Conservation (phyloP, 2,113 vertebrate genomes). For the Balaeniceps rex region DNA sequence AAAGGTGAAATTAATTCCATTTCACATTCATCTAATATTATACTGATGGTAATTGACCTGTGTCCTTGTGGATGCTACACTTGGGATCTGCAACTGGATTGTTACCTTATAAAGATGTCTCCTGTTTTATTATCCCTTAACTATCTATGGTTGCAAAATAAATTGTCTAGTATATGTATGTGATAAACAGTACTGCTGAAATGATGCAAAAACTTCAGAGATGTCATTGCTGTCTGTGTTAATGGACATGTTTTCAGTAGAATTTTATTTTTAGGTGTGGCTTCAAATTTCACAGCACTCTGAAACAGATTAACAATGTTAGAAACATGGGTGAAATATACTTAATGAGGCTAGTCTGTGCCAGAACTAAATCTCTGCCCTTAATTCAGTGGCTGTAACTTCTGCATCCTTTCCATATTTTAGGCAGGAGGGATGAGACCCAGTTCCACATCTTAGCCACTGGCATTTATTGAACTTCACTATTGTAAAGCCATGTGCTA, state of each 20-base stretch:
- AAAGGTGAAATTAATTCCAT: conserved; percentile 50
- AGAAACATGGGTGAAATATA: conserved; percentile 40
- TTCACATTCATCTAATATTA: conserved; percentile 31
- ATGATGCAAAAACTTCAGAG: conserved; percentile 35
- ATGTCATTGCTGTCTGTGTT: background rate
- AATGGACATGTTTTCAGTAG: conserved; percentile 15
- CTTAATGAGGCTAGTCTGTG: conserved; percentile 41
- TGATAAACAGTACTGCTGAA: conserved; percentile 36
- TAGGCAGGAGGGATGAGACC: background rate
- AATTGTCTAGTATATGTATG: conserved; percentile 30
- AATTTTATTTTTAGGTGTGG: background rate
- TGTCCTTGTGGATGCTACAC: background rate
- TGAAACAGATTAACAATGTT: conserved; percentile 34
- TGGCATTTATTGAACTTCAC: background rate
- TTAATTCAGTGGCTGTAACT: background rate
- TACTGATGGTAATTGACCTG: conserved; percentile 25
- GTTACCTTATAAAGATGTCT: conserved; percentile 49
- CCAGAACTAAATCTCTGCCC: background rate
- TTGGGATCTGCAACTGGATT: conserved; percentile 46
- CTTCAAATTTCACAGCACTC: conserved; percentile 45
- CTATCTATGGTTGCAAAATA: conserved; percentile 28
- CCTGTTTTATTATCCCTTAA: conserved; percentile 48
- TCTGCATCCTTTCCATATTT: background rate
- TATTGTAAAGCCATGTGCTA: background rate
- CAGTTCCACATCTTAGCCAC: accelerated